These are phyloP conservation scores for Notechis scutatus DNA, from an alignment of 2,113 vertebrate genomes.

Conservation along the genomic window DNA sequence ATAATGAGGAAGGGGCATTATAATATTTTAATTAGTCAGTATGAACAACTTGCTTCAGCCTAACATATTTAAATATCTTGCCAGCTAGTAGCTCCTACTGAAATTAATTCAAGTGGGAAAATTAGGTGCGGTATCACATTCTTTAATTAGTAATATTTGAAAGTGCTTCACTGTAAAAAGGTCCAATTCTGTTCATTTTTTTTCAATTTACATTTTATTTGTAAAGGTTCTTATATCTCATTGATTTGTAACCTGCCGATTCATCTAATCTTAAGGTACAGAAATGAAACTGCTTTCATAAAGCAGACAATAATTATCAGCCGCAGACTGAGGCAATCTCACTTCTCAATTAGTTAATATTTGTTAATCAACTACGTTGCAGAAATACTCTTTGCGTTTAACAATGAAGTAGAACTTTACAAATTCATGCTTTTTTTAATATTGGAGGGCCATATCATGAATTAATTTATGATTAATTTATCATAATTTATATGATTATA, in stretches of 20 bases:
- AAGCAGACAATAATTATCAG: neutral
- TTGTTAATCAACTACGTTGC: fast-evolving
- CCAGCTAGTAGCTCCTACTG: neutral
- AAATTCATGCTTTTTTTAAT: neutral
- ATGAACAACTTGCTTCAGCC: neutral
- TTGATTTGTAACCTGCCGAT: neutral
- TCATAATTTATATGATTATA: too few species aligned
- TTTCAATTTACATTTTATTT: neutral
- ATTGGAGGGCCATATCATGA: conserved; percentile 1
- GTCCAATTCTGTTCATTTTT: neutral
- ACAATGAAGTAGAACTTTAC: neutral
- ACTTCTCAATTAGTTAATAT: neutral
- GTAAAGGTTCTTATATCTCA: neutral
- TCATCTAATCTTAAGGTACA: neutral
- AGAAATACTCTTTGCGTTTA: neutral
- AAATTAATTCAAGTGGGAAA: neutral
- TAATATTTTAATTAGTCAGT: neutral
- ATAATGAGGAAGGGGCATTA: neutral
- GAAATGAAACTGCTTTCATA: neutral
- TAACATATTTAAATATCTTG: neutral
- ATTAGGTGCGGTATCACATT: neutral
- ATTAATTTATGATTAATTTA: too few species aligned
- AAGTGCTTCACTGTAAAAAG: neutral
- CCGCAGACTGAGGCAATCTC: neutral
- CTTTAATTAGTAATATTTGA: neutral